Conservation (phyloP, 2,888 invertebrate species). For the Argyresthia goedartella region DNA sequence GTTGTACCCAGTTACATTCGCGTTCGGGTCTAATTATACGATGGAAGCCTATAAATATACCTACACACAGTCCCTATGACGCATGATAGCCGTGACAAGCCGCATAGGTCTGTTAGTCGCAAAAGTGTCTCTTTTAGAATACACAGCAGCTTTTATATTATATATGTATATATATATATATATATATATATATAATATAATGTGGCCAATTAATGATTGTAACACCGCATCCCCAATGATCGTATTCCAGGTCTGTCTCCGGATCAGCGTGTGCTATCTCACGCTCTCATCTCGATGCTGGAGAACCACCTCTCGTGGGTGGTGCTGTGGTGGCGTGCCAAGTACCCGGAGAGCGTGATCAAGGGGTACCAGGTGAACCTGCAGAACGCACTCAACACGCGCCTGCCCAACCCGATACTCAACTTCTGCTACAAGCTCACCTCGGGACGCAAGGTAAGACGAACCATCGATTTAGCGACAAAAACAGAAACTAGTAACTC, state of each 20-base stretch:
- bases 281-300: slow-evolving; percentile 95
- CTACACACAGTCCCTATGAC: too few species aligned
- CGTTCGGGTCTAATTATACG: too few species aligned
- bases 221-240: not conserved
- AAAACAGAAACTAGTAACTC: too few species aligned
- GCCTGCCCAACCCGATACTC: slow-evolving; percentile 88
- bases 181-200: too few species aligned
- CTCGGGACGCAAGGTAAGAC: slow-evolving; percentile 85
- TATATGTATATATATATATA: too few species aligned
- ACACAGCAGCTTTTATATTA: too few species aligned
- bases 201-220: too few species aligned
- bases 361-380: slow-evolving; percentile 94
- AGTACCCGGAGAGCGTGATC: slow-evolving; percentile 89
- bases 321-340: slow-evolving; percentile 91
- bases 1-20: too few species aligned
- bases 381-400: slow-evolving; percentile 88
- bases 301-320: slow-evolving; percentile 96
- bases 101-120: too few species aligned
- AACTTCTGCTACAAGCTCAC: slow-evolving; percentile 93
- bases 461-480: not conserved
- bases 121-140: too few species aligned
- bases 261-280: slow-evolving; percentile 89
- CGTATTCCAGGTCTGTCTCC: slow-evolving; percentile 73
- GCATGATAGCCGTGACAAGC: too few species aligned
- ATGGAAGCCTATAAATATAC: too few species aligned